phyloP scores from a whole-genome alignment of 2,797 vertebrate species.

The Streptopelia turtur region DNA sequence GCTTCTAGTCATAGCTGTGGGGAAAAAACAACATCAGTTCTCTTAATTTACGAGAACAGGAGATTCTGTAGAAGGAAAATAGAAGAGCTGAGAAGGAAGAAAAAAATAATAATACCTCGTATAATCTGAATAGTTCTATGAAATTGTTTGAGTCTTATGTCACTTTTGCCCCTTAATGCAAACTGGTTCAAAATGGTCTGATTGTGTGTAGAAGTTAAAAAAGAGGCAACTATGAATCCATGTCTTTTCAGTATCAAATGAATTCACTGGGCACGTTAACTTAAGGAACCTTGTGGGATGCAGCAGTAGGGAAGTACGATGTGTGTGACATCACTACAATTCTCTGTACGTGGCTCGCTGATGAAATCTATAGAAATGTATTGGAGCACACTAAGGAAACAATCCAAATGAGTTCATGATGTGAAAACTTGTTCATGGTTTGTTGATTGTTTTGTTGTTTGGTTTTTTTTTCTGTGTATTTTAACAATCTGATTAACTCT shows the following conservation, averaged over 20 bases:
- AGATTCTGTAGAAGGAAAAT: neutral
- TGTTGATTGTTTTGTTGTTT: too few relatives aligned
- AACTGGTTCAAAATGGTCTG: neutral
- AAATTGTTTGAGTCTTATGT: neutral
- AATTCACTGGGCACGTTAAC: neutral
- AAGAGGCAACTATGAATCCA: neutral
- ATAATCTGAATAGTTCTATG: neutral
- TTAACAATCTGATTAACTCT: slow-evolving; percentile 48
- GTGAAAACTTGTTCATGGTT: neutral
- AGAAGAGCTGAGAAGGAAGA: neutral
- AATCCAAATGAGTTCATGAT: neutral
- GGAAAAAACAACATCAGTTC: neutral
- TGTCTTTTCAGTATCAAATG: neutral
- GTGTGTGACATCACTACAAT: neutral
- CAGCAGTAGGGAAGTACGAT: neutral
- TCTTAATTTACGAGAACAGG: neutral
- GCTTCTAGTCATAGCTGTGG: neutral
- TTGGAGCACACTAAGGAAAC: neutral
- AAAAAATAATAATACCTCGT: neutral
- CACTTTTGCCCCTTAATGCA: neutral
- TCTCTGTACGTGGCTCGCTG: neutral
- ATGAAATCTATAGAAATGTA: neutral
- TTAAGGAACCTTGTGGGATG: neutral
- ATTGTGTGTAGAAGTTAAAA: neutral
- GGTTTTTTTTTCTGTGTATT: neutral